Evolutionary conservation across 2,113 vertebrate genomes (phyloP).

Genomic region (Patagioenas fasciata): DNA sequence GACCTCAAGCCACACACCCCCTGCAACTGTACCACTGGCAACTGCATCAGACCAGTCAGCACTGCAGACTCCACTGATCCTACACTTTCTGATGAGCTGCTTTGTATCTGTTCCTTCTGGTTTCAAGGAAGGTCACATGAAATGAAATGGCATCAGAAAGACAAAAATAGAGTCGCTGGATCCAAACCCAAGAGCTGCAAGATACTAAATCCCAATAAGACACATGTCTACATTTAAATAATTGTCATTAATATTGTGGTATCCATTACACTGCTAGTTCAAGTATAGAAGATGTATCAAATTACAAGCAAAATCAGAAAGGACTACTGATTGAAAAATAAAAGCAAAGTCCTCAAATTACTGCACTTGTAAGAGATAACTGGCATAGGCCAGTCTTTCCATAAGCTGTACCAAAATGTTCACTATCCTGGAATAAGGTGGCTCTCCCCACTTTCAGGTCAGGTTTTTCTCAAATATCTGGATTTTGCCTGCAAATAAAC

Average conservation of each 20-base stretch:
- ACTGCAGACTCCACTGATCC: accelerated
- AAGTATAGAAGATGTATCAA: accelerated
- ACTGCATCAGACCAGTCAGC: neutral
- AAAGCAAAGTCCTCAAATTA: neutral
- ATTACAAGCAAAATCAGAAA: neutral
- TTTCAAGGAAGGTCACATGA: neutral
- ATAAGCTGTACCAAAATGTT: neutral
- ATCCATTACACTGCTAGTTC: neutral
- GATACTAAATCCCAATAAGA: neutral
- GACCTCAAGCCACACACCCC: accelerated
- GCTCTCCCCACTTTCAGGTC: neutral
- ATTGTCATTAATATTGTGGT: neutral
- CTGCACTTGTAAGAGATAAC: neutral
- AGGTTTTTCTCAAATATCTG: neutral
- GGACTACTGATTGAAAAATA: neutral
- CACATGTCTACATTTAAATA: accelerated
- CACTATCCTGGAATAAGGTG: neutral
- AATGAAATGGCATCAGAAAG: neutral
- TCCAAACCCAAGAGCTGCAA: neutral
- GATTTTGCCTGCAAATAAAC: neutral
- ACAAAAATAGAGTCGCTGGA: neutral
- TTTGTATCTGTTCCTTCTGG: neutral
- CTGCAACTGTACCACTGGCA: no score
- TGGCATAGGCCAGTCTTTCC: accelerated
- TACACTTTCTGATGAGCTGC: neutral